A percentile compares a stretch with the other conserved stretches of the same genome.
These are phyloP conservation scores for Carassius gibelio DNA, from an alignment of 2,113 vertebrate genomes.

Conservation along the genomic window DNA sequence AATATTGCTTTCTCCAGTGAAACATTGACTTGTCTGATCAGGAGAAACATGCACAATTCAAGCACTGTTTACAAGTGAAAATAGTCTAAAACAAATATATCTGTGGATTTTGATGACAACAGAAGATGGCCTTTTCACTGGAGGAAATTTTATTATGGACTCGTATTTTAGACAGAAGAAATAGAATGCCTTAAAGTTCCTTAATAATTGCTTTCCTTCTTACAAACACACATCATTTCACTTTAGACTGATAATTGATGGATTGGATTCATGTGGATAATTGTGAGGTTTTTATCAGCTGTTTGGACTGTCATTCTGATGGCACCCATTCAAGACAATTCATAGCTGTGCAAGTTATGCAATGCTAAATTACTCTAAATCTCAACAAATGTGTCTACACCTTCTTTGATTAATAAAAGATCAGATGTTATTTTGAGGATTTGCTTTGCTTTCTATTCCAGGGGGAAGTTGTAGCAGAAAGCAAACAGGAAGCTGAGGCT, in stretches of 20 bases:
- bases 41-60: background rate
- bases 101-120: too few species aligned
- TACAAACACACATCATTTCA: background rate
- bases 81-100: too few species aligned
- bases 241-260: background rate
- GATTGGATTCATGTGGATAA: background rate
- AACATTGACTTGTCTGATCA: background rate
- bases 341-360: background rate
- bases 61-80: too few species aligned
- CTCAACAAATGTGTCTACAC: background rate
- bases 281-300: background rate
- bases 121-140: too few species aligned
- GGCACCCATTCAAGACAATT: background rate
- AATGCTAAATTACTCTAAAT: background rate
- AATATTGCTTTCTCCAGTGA: background rate
- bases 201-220: background rate
- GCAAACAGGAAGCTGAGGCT: constrained; percentile 85
- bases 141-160: too few species aligned
- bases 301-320: background rate
- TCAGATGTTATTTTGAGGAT: background rate
- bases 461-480: constrained; percentile 93
- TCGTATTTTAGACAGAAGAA: too few species aligned
- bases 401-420: background rate
- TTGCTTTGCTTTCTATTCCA: constrained; percentile 2
- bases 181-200: too few species aligned